Evolutionary conservation across 2,113 vertebrate species (phyloP), one percentile per base, ranked within the genome.

Genomic region (Nanorana parkeri): DNA sequence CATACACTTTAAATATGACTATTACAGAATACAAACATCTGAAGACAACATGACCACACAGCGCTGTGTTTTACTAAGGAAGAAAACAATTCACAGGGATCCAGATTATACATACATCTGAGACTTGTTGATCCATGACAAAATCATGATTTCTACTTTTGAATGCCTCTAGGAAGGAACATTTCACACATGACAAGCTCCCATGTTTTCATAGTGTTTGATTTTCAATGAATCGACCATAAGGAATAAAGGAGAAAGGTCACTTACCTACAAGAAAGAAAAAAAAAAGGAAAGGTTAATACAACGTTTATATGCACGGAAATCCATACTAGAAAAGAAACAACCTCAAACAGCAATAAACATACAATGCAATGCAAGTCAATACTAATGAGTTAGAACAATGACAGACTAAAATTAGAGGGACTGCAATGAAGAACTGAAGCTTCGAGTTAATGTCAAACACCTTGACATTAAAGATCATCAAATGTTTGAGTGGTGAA

Each of bases 201-300:
- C 29, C 26, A 17, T 41, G 66, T 36, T 56, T 61, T 63, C 17
- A 52, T 20, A 52, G 17, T 36, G 80, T 54, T 17, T 36, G 67
- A 80, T 73, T 66, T 47, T 81, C 69, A 81, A 60, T 68, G 55
- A 76, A 68, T 56, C 29, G 26, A 41, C 63, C 24, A 74, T 66
- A 68, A 71, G 58, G 68, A 72, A 72, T 26, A 23, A 67, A 81
- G 2, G 20, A 72, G 67, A 81, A 81, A 76, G 71, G 72, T 76
- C 80, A 83, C 80, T 83, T 83, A 83, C 80, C 80, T 83, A 47
- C 29, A 76, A 76, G 21, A 67, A 28, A 83, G 24, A 67, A 41
- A 80, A 47, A 41, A 80, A 47, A 63, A 63, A 67, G 32, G 29
- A 52, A 81, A 74, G 60, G 60, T 81, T 61, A 66, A 56, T 66